Evolutionary conservation across 2,888 invertebrate species (phyloP).

Genomic region (Scaeva pyrastri): DNA sequence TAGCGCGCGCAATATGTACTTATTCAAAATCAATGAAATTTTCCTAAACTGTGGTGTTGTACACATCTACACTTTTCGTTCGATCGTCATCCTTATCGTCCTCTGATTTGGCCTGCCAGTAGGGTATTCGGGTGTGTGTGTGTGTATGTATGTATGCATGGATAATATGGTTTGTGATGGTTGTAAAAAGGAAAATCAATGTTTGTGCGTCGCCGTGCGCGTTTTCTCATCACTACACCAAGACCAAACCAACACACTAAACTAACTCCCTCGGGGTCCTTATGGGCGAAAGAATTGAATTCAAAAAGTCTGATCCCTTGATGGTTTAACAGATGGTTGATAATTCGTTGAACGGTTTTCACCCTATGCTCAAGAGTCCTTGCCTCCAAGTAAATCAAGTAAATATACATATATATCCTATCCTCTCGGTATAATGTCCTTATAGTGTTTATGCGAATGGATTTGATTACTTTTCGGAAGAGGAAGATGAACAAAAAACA

Average conservation of each 20-base stretch:
- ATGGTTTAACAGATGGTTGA: constrained; percentile 74
- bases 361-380: constrained; percentile 31
- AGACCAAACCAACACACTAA: no score
- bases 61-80: neutral
- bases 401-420: constrained; percentile 15
- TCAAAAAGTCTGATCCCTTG: constrained; percentile 69
- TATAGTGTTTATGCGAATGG: constrained; percentile 56
- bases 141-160: no score
- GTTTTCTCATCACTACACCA: neutral
- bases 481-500: constrained; percentile 2
- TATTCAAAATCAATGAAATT: constrained; percentile 69
- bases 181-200: constrained; percentile 34
- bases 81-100: neutral
- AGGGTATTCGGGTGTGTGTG: neutral
- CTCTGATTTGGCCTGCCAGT: neutral
- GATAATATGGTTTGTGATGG: neutral
- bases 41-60: constrained; percentile 14
- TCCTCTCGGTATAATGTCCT: constrained; percentile 39
- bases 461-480: constrained; percentile 61
- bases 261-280: constrained; percentile 61
- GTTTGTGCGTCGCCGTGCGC: neutral
- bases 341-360: constrained; percentile 68
- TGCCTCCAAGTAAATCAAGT: constrained; percentile 29
- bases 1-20: constrained; percentile 53
- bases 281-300: constrained; percentile 64